Base-by-base conservation (phyloP, 1,140 invertebrate genomes). In the Hestina assimilis region DNA sequence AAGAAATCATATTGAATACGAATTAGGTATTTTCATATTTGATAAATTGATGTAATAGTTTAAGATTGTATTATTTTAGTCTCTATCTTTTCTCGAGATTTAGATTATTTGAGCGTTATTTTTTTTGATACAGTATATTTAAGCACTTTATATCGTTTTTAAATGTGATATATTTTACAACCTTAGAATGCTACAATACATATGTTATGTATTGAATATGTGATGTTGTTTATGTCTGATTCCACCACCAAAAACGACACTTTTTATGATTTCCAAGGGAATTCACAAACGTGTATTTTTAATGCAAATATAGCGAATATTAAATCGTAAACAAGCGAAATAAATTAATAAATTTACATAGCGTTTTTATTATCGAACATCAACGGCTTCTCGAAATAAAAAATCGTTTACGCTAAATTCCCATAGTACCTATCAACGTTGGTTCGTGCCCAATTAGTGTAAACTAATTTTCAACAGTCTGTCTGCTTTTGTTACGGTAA, bases 401-500 rank as follows among this genome's bases (percentile, higher is more conserved):
- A 54, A 46, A 46, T 55, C 21, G 33, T 28, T 56, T 24, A 21
- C 21, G 33, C 29, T 12, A n/a, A 17, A 45, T 47, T 45, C 33
- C 43, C 11, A 40, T 47, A 33, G 5, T 48, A 35, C 33, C 42
- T 21, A 46, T 46, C 42, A 31, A 54, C 21, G 17, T 35, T 23
- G 21, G 51, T 54, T 35, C 51, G 41, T 43, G 46, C 42, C 23
- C 31, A 57, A 50, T 50, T 56, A 41, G 20, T 26, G 46, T 50
- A 62, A 62, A 62, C 59, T 47, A 62, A 53, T 57, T 57, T 43
- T 50, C 46, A 50, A 33, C 54, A 43, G 35, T 43, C 20, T 21
- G 26, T 43, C 45, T 57, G 54, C 45, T 57, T 57, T 57, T 35
- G 45, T 40, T 57, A 46, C 42, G 52, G 23, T 55, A 55, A 46